A percentile compares a stretch with the other conserved stretches of the same genome.
phyloP scores from a whole-genome alignment of 2,888 invertebrate genomes.

The Nymphalis c-album region DNA sequence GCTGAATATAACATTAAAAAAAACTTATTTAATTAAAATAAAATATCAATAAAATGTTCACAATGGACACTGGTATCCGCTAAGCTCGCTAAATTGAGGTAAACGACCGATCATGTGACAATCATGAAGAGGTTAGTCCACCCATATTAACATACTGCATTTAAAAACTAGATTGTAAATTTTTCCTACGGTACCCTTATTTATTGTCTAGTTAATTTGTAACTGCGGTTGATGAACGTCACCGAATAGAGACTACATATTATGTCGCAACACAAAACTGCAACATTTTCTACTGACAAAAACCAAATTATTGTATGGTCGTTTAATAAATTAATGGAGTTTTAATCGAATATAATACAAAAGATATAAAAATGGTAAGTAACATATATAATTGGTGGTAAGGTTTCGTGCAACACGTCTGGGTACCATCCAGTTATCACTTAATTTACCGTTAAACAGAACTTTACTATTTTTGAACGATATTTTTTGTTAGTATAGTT shows the following conservation, averaged over 20 bases:
- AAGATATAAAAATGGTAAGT: too few species aligned
- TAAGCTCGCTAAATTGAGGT: constrained; percentile 35
- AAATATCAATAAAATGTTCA: constrained; percentile 7
- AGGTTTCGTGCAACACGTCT: too few species aligned
- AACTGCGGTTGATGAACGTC: neutral
- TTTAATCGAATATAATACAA: too few species aligned
- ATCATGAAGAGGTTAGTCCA: constrained; percentile 38
- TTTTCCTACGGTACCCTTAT: constrained; percentile 49
- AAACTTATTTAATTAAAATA: too few species aligned
- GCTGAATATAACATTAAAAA: too few species aligned
- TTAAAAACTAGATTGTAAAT: constrained; percentile 45
- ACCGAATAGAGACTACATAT: neutral
- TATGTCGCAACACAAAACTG: neutral
- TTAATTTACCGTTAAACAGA: too few species aligned
- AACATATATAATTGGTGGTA: too few species aligned
- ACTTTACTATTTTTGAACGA: too few species aligned
- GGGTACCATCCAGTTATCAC: too few species aligned
- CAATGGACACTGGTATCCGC: constrained; percentile 3
- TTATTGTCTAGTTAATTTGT: constrained; percentile 43
- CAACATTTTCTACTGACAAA: neutral
- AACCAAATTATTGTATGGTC: too few species aligned
- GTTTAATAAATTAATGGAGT: too few species aligned
- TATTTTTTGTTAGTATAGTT: too few species aligned
- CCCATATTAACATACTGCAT: constrained; percentile 49
- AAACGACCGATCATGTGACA: constrained; percentile 40